Percentiles rank a stretch among this genome's conserved stretches.
phyloP scores from a whole-genome alignment of 2,797 vertebrate species.

The Acipenser transmontanus region DNA sequence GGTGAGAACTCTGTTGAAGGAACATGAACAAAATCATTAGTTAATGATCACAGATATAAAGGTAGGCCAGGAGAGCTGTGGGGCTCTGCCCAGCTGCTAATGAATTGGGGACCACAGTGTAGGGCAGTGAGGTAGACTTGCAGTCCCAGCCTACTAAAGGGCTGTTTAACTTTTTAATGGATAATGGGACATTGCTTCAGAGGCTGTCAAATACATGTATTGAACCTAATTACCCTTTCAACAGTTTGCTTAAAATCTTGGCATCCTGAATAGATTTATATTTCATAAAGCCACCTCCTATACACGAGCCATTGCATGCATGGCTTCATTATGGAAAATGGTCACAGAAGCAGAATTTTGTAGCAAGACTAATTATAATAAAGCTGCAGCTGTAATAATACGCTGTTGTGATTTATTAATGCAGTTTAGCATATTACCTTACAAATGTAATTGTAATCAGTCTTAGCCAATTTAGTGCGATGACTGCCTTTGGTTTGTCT shows the following conservation, averaged over 20 bases:
- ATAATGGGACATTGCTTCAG: slow-evolving; percentile 41
- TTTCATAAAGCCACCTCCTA: slow-evolving; percentile 53
- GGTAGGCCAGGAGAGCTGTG: neutral
- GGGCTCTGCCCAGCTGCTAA: slow-evolving; percentile 44
- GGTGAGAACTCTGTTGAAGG: no score
- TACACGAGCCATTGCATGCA: slow-evolving; percentile 57
- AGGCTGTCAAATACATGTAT: slow-evolving; percentile 53
- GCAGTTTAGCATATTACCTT: slow-evolving; percentile 65
- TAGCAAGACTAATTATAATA: slow-evolving; percentile 70
- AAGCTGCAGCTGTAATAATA: slow-evolving; percentile 63
- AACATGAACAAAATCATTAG: slow-evolving; percentile 16
- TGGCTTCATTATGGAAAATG: slow-evolving; percentile 58
- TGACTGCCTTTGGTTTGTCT: slow-evolving; percentile 46
- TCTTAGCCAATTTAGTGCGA: slow-evolving; percentile 55
- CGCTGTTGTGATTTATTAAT: slow-evolving; percentile 77
- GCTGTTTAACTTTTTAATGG: slow-evolving; percentile 33
- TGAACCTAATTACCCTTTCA: slow-evolving; percentile 70
- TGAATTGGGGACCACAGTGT: slow-evolving; percentile 22
- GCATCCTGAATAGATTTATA: slow-evolving; percentile 62
- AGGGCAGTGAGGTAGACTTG: slow-evolving; percentile 28
- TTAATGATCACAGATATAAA: neutral
- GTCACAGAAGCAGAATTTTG: slow-evolving; percentile 50
- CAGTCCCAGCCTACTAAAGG: slow-evolving; percentile 35
- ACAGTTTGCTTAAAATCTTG: slow-evolving; percentile 44
- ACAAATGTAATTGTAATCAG: slow-evolving; percentile 74